Evolutionary conservation across 2,797 vertebrate genomes (phyloP).

Genomic region (Otolemur crassicaudatus): DNA sequence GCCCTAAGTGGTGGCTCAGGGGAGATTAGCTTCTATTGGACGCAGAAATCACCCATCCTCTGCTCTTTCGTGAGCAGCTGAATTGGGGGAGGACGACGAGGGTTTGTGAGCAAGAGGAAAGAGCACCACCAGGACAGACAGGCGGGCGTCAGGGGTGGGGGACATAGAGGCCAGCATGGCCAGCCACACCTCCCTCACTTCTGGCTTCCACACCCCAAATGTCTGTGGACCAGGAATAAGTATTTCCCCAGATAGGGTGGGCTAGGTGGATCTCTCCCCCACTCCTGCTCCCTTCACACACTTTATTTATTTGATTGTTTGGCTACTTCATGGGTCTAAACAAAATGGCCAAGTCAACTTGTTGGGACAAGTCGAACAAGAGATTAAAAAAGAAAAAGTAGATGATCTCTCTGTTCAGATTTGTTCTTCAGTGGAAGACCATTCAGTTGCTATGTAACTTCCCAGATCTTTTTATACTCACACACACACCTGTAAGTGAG

Average conservation of each 20-base stretch:
- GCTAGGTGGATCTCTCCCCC: rapidly evolving
- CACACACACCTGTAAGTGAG: rapidly evolving
- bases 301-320: no score
- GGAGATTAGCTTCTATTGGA: rapidly evolving
- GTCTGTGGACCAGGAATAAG: rapidly evolving
- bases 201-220: background rate
- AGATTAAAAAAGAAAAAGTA: background rate
- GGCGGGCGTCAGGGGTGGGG: background rate
- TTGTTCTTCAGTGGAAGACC: background rate
- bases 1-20: rapidly evolving
- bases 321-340: background rate
- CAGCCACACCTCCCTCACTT: background rate
- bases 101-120: background rate
- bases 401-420: background rate
- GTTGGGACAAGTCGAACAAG: background rate
- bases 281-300: rapidly evolving
- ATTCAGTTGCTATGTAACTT: background rate
- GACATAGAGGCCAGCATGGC: background rate
- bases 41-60: background rate
- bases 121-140: background rate
- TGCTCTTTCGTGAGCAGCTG: background rate
- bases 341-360: constrained; percentile 17
- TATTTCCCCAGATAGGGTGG: background rate
- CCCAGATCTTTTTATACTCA: background rate
- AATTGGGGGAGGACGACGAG: background rate